Percentiles rank a stretch among this genome's conserved stretches.
Conservation (phyloP, 2,888 invertebrate species). For the Capitulum mitella region DNA sequence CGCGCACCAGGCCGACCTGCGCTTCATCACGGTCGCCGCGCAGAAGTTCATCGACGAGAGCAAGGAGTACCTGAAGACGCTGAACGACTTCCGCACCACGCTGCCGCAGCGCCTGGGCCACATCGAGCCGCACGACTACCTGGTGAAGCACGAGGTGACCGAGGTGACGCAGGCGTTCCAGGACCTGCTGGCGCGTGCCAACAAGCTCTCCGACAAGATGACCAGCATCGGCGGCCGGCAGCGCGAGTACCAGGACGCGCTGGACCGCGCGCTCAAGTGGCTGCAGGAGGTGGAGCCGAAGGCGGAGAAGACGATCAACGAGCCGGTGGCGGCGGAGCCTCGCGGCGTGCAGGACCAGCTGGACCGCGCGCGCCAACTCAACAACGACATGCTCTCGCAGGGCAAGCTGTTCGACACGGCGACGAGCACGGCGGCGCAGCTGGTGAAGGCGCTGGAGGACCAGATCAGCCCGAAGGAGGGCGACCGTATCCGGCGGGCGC, state of each 20-base stretch:
- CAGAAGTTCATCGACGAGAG: slow-evolving; percentile 94
- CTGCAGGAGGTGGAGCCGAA: slow-evolving; percentile 68
- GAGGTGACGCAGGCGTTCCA: slow-evolving; percentile 57
- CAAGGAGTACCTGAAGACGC: slow-evolving; percentile 73
- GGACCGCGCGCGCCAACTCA: slow-evolving; percentile 69
- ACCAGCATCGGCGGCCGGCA: slow-evolving; percentile 69
- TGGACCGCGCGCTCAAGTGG: slow-evolving; percentile 75
- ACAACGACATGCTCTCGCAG: slow-evolving; percentile 78
- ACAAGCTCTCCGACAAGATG: slow-evolving; percentile 70
- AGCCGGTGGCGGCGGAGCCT: slow-evolving; percentile 78
- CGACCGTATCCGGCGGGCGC: slow-evolving; percentile 69
- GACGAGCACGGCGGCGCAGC: slow-evolving; percentile 51
- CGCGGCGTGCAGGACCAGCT: slow-evolving; percentile 80
- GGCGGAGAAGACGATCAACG: slow-evolving; percentile 66
- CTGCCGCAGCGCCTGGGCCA: slow-evolving; percentile 74
- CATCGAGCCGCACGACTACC: slow-evolving; percentile 64
- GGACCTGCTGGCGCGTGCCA: slow-evolving; percentile 72
- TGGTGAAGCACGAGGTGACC: slow-evolving; percentile 69
- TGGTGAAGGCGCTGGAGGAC: slow-evolving; percentile 56
- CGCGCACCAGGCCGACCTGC: slow-evolving; percentile 87
- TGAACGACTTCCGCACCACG: slow-evolving; percentile 80
- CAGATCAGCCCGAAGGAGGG: slow-evolving; percentile 74
- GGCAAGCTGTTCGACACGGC: slow-evolving; percentile 76
- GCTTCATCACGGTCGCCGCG: slow-evolving; percentile 92
- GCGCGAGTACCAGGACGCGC: slow-evolving; percentile 68